Conservation (phyloP, 1,140 invertebrate species). For the Brachionus calyciflorus region DNA sequence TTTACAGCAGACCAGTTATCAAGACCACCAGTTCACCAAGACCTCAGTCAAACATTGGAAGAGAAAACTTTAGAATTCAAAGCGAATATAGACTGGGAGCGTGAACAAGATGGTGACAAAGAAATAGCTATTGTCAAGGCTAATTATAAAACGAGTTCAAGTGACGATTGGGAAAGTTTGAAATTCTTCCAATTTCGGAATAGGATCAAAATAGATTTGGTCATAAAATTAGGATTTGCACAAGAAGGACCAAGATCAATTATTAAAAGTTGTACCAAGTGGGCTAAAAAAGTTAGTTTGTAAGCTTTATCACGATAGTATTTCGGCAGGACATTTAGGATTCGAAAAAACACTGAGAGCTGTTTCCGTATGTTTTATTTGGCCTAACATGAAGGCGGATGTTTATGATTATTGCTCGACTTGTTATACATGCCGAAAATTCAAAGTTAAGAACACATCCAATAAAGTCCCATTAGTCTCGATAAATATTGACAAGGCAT, state of each 20-base stretch:
- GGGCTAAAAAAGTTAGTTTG: not conserved
- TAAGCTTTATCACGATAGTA: not conserved
- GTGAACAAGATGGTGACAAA: not conserved
- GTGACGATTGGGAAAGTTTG: not conserved
- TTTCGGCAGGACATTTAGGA: no score
- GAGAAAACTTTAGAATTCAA: not conserved
- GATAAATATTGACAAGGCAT: no score
- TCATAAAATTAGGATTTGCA: not conserved
- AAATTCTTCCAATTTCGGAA: not conserved
- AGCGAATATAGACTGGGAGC: not conserved
- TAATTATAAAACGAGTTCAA: not conserved
- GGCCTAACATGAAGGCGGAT: not conserved
- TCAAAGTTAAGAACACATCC: no score
- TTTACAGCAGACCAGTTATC: no score
- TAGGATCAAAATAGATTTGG: not conserved
- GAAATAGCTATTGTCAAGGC: not conserved
- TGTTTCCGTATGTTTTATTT: constrained; percentile 15
- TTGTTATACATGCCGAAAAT: not conserved
- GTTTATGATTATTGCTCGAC: not conserved
- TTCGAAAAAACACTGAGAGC: no score
- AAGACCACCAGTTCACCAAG: no score
- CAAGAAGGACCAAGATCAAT: not conserved
- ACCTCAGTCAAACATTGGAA: no score
- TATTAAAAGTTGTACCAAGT: constrained; percentile 8
- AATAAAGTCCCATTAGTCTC: no score